These are phyloP conservation scores for Ligdia adustata DNA, from an alignment of 2,888 invertebrate genomes.

Conservation along the genomic window DNA sequence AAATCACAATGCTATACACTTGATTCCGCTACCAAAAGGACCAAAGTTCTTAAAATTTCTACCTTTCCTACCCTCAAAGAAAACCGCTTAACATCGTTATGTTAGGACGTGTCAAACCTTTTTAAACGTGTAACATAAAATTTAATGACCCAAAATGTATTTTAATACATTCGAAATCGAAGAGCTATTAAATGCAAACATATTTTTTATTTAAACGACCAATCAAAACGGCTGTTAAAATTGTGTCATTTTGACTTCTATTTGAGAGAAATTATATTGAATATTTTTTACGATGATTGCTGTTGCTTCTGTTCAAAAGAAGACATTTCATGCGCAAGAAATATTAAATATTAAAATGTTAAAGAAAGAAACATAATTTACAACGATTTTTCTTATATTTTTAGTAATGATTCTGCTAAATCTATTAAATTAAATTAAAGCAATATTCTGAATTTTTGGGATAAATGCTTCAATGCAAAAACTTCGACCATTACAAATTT, in stretches of 20 bases:
- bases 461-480: too few relatives aligned
- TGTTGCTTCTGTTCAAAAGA: constrained; percentile 10
- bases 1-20: too few relatives aligned
- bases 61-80: constrained; percentile 49
- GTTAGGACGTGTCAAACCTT: constrained; percentile 57
- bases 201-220: constrained; percentile 27
- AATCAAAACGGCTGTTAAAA: constrained; percentile 22
- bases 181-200: constrained; percentile 32
- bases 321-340: neutral
- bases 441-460: too few relatives aligned
- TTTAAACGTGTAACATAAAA: constrained; percentile 50
- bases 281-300: constrained; percentile 10
- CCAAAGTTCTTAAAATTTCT: constrained; percentile 16
- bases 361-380: too few relatives aligned
- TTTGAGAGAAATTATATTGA: neutral
- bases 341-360: too few relatives aligned
- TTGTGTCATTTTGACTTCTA: constrained; percentile 11
- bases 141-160: constrained; percentile 48
- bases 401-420: too few relatives aligned
- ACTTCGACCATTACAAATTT: too few relatives aligned
- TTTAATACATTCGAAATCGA: constrained; percentile 43
- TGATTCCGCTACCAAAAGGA: neutral
- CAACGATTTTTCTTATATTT: too few relatives aligned
- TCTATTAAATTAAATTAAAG: too few relatives aligned
- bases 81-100: constrained; percentile 51